phyloP scores from a whole-genome alignment of 2,888 invertebrate species.

The Hartigia nigra region DNA sequence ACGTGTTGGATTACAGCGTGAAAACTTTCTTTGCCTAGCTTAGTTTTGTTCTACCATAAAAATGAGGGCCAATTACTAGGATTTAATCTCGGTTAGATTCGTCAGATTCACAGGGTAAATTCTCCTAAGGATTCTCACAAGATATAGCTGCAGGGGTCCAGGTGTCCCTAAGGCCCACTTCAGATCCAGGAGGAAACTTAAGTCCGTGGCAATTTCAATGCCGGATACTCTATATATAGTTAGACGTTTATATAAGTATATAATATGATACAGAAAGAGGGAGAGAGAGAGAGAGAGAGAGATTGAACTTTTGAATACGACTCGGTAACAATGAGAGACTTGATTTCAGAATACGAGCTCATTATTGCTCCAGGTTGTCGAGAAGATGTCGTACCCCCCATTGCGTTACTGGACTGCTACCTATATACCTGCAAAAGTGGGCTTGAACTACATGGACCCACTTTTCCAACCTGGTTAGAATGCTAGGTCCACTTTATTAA shows the following conservation, averaged over 20 bases:
- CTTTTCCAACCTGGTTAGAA: not conserved
- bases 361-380: constrained; percentile 46
- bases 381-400: constrained; percentile 12
- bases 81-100: not conserved
- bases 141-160: constrained; percentile 32
- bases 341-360: constrained; percentile 57
- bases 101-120: not conserved
- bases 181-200: constrained; percentile 16
- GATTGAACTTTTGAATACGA: not conserved
- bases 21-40: not conserved
- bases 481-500: not conserved
- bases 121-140: constrained; percentile 32
- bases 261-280: constrained; percentile 46
- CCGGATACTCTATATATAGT: constrained; percentile 23
- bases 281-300: constrained; percentile 34
- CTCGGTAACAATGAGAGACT: constrained; percentile 52
- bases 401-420: constrained; percentile 3
- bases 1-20: not conserved
- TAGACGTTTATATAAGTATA: not conserved
- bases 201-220: constrained; percentile 20
- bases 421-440: not conserved
- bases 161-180: constrained; percentile 29
- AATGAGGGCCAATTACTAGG: not conserved
- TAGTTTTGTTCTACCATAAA: not conserved
- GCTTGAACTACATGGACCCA: not conserved